Evolutionary conservation across 2,888 invertebrate genomes (phyloP).

Genomic region (Darwinula stevensoni): DNA sequence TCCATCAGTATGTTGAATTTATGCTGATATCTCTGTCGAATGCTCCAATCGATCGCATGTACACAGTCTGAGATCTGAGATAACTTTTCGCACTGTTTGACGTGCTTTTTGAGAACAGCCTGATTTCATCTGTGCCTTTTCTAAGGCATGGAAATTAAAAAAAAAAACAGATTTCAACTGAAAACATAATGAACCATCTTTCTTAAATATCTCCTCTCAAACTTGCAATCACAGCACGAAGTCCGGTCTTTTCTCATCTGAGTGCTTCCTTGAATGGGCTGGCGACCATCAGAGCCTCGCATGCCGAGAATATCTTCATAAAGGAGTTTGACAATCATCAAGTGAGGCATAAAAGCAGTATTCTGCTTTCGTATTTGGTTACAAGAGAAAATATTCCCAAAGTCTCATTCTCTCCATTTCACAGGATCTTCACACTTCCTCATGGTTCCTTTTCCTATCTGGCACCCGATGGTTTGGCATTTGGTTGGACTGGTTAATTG

Average conservation of each 20-base stretch:
- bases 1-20: constrained; percentile 17
- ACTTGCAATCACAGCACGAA: constrained; percentile 46
- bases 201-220: no score
- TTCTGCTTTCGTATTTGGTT: no score
- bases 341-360: no score
- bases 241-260: constrained; percentile 82
- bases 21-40: no score
- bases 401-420: no score
- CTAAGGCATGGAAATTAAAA: no score
- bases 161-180: no score
- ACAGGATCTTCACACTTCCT: constrained; percentile 77
- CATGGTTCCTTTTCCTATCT: constrained; percentile 68
- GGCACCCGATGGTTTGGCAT: constrained; percentile 78
- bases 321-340: constrained; percentile 17
- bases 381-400: no score
- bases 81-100: neutral
- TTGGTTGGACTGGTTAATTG: constrained; percentile 64
- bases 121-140: neutral
- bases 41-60: no score
- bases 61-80: no score
- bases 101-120: neutral
- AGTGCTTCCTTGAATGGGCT: constrained; percentile 66
- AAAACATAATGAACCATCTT: no score
- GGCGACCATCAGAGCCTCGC: constrained; percentile 65
- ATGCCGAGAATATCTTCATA: constrained; percentile 41